Conservation (phyloP, 2,113 vertebrate genomes). For the Struthio camelus region DNA sequence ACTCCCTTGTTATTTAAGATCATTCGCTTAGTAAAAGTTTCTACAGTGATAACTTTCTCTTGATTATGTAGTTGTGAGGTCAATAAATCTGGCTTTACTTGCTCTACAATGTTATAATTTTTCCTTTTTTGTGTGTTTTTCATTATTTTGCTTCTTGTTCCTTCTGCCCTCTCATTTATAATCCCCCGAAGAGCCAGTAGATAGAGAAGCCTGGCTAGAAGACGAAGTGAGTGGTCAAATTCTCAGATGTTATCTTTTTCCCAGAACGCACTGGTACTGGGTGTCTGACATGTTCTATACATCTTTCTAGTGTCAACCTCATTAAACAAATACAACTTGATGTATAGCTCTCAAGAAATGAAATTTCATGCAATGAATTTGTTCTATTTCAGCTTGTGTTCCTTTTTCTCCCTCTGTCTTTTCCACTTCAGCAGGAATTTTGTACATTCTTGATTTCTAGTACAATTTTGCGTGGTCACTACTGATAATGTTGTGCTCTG, state of each 20-base stretch:
- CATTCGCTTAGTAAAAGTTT: constrained; percentile 77
- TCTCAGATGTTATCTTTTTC: constrained; percentile 89
- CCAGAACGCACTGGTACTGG: constrained; percentile 87
- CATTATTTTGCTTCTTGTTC: constrained; percentile 89
- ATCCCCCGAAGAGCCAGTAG: constrained; percentile 84
- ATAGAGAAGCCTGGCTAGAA: constrained; percentile 87
- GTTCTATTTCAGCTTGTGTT: neutral
- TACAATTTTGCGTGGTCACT: neutral
- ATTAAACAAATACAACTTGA: constrained; percentile 92
- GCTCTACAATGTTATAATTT: constrained; percentile 77
- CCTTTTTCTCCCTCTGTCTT: neutral
- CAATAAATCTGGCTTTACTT: constrained; percentile 80
- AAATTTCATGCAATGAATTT: constrained; percentile 72
- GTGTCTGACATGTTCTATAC: constrained; percentile 93
- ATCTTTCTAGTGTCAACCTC: constrained; percentile 90
- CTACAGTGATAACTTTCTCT: constrained; percentile 77
- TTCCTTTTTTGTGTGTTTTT: constrained; percentile 79
- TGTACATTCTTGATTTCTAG: neutral
- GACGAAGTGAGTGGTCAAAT: constrained; percentile 92
- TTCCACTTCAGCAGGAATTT: neutral
- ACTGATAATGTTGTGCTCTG: neutral
- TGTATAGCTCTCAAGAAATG: constrained; percentile 89
- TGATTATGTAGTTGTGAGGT: constrained; percentile 75
- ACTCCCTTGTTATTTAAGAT: constrained; percentile 91
- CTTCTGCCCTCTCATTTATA: constrained; percentile 92